phyloP scores from a whole-genome alignment of 2,113 vertebrate species.

The pig (Sus scrofa) region DNA sequence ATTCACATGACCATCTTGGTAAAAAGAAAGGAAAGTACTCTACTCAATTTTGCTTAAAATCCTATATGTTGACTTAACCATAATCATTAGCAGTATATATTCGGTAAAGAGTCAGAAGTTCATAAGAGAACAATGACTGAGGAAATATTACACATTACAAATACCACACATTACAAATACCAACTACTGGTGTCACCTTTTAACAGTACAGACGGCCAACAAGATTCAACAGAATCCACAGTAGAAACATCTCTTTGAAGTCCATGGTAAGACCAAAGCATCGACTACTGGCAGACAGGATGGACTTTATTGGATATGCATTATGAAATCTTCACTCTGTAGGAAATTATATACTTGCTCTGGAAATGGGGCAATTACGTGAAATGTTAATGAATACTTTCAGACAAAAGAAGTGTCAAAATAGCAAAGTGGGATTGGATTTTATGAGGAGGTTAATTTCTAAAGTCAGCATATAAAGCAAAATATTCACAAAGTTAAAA shows the following conservation, averaged over 20 bases:
- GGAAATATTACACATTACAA: background rate
- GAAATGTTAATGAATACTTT: slow-evolving; percentile 84
- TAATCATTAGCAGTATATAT: background rate
- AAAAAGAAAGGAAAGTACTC: slow-evolving; percentile 41
- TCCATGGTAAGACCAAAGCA: background rate
- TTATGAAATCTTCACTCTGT: slow-evolving; percentile 70
- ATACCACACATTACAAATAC: background rate
- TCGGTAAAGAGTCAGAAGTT: slow-evolving; percentile 44
- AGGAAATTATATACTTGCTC: slow-evolving; percentile 81
- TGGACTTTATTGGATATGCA: slow-evolving; percentile 76
- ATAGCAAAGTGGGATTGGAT: slow-evolving; percentile 81
- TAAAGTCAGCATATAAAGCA: slow-evolving; percentile 74
- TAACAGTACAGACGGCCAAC: background rate
- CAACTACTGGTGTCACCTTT: background rate
- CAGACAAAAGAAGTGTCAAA: slow-evolving; percentile 81
- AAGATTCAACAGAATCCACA: background rate
- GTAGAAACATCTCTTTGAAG: slow-evolving; percentile 41
- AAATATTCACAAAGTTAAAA: slow-evolving; percentile 77
- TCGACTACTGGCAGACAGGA: slow-evolving; percentile 53
- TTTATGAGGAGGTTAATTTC: slow-evolving; percentile 82
- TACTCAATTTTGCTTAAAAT: slow-evolving; percentile 33
- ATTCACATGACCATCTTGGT: background rate
- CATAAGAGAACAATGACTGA: background rate
- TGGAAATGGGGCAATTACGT: slow-evolving; percentile 79
- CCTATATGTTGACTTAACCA: background rate